These are phyloP conservation scores for Stomatorhinus ivindoensis DNA, from an alignment of 2,113 vertebrate genomes.

Conservation along the genomic window DNA sequence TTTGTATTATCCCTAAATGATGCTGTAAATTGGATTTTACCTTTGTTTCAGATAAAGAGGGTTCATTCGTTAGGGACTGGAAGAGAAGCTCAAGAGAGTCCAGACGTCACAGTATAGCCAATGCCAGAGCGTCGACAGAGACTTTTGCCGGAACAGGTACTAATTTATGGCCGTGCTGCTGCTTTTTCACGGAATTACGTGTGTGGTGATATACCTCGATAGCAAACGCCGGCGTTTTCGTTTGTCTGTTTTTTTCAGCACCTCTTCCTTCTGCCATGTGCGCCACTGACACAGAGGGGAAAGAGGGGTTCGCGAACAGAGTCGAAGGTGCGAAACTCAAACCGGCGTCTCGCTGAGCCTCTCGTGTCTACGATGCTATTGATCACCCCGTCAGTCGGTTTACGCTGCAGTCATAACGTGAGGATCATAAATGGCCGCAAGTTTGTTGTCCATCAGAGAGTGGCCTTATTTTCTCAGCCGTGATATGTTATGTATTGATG, in stretches of 20 bases:
- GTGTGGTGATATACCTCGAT: background rate
- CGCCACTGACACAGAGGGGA: conserved; percentile 32
- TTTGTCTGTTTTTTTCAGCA: background rate
- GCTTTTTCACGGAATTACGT: background rate
- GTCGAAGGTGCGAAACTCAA: conserved; percentile 46
- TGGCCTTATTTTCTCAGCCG: background rate
- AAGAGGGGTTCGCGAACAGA: conserved; percentile 42
- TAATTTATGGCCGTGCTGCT: background rate
- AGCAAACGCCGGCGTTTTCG: background rate
- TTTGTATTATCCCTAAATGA: background rate
- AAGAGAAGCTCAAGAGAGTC: conserved; percentile 47
- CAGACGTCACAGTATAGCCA: conserved; percentile 46
- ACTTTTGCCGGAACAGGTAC: conserved; percentile 36
- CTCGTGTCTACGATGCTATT: background rate
- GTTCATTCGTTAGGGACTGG: conserved; percentile 41
- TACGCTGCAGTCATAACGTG: background rate
- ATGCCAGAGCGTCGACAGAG: conserved; percentile 27
- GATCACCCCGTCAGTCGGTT: background rate
- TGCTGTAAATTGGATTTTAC: conserved; percentile 18
- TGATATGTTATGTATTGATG: background rate
- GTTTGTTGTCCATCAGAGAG: background rate
- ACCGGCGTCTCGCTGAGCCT: background rate
- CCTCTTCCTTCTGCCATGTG: background rate
- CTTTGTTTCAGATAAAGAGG: conserved; percentile 43
- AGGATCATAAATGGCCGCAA: background rate